Evolutionary conservation across 2,888 invertebrate genomes (phyloP).

Genomic region (Cenopis cana): DNA sequence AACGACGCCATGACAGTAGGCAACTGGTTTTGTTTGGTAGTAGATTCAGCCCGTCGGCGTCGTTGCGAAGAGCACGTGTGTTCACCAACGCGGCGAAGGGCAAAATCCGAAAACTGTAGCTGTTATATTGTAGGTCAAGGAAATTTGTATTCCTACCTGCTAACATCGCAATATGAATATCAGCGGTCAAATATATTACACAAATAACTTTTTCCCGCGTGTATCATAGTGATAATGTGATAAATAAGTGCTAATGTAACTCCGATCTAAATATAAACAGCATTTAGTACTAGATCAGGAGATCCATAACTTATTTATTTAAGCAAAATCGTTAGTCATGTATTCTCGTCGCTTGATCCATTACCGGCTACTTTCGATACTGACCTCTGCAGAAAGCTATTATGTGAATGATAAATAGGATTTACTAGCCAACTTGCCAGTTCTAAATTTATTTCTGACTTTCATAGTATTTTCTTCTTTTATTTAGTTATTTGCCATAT

Average conservation of each 20-base stretch:
- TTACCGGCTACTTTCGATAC: not conserved
- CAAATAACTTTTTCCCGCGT: constrained; percentile 35
- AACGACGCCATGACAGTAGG: too few species aligned
- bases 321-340: constrained; percentile 4
- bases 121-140: not conserved
- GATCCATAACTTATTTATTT: constrained; percentile 1
- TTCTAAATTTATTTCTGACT: not conserved
- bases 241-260: constrained; percentile 54
- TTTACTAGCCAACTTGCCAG: not conserved
- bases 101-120: too few species aligned
- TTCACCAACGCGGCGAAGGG: too few species aligned
- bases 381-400: not conserved
- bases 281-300: constrained; percentile 17
- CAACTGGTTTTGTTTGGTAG: too few species aligned
- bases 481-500: not conserved
- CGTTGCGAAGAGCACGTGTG: too few species aligned
- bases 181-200: constrained; percentile 22
- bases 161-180: constrained; percentile 15
- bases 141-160: constrained; percentile 6
- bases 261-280: constrained; percentile 49
- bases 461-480: not conserved
- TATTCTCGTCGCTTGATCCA: constrained; percentile 4
- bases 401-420: not conserved
- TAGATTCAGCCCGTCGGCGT: too few species aligned
- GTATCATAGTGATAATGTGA: constrained; percentile 48